These are phyloP conservation scores for Adoxophyes honmai DNA, from an alignment of 1,140 invertebrate genomes.

Conservation along the genomic window DNA sequence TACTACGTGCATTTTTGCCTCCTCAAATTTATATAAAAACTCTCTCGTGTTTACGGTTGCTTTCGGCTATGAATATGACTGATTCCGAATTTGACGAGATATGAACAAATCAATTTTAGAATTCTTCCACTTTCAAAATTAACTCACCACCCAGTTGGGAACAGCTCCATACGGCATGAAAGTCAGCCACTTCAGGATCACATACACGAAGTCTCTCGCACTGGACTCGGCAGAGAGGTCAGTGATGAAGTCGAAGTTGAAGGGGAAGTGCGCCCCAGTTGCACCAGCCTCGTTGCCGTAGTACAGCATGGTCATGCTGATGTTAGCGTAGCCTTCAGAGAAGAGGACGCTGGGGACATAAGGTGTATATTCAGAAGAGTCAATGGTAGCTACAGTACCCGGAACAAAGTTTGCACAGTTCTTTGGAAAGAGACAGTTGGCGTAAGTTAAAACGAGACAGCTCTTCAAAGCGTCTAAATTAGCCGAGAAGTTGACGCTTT, in stretches of 20 bases:
- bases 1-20: no score
- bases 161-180: constrained; percentile 67
- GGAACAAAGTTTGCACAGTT: background rate
- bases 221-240: constrained; percentile 61
- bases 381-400: no score
- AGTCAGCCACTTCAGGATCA: constrained; percentile 77
- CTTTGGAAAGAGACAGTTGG: no score
- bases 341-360: constrained; percentile 78
- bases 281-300: constrained; percentile 71
- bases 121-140: no score
- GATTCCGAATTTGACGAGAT: no score
- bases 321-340: constrained; percentile 81
- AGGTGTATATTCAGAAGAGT: no score
- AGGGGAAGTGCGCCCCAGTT: constrained; percentile 80
- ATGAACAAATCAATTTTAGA: no score
- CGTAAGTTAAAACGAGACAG: no score
- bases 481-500: no score
- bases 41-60: no score
- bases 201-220: constrained; percentile 67
- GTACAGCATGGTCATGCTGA: constrained; percentile 79
- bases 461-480: no score
- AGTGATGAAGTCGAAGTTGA: constrained; percentile 83
- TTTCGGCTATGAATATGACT: background rate
- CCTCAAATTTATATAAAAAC: no score
- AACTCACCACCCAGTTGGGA: constrained; percentile 79